These are phyloP conservation scores for Semicossyphus pulcher DNA, from an alignment of 2,113 vertebrate species.

Conservation along the genomic window DNA sequence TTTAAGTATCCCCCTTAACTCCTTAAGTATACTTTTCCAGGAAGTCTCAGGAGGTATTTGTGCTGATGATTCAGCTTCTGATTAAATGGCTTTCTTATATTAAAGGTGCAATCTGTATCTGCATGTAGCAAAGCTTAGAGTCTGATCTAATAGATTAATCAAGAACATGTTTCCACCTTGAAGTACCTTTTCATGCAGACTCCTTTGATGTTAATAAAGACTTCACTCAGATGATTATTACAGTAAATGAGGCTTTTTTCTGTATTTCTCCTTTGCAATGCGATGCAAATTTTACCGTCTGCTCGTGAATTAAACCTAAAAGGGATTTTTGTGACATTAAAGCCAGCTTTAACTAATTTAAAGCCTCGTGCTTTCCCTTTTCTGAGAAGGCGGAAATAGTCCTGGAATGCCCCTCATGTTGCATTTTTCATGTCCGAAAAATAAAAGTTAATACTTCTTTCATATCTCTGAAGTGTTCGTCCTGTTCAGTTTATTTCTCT, in stretches of 20 bases:
- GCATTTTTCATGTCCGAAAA: background rate
- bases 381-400: background rate
- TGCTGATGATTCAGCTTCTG: background rate
- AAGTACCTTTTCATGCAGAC: background rate
- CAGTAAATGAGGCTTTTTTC: background rate
- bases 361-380: background rate
- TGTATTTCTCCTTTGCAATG: background rate
- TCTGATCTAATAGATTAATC: background rate
- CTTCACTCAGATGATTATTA: background rate
- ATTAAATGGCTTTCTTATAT: background rate
- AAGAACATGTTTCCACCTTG: background rate
- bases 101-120: background rate
- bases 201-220: background rate
- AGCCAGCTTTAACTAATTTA: background rate
- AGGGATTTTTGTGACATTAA: background rate
- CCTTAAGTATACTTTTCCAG: too few relatives aligned
- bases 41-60: too few relatives aligned
- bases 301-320: background rate
- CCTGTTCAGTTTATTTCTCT: background rate
- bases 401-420: background rate
- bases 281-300: too few relatives aligned
- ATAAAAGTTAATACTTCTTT: background rate
- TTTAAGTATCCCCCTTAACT: too few relatives aligned
- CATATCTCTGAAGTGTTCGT: background rate
- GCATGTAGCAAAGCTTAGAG: background rate